phyloP scores from a whole-genome alignment of 1,140 invertebrate species.

The Drosophila bifasciata region DNA sequence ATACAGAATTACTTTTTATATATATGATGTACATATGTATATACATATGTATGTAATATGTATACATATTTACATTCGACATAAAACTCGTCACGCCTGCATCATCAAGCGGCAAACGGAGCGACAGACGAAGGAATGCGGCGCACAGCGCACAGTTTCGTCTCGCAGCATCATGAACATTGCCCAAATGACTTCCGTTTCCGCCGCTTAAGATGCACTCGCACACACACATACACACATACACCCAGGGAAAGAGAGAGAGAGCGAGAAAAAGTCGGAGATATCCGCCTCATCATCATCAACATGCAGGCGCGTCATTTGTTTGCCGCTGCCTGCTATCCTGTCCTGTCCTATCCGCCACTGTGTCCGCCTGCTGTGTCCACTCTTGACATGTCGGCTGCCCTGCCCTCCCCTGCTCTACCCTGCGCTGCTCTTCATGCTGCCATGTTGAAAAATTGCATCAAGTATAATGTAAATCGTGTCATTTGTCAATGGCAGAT shows the following conservation, averaged over 20 bases:
- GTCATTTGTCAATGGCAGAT: conserved; percentile 82
- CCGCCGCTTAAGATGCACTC: conserved; percentile 76
- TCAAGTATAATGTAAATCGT: conserved; percentile 81
- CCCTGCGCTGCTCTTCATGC: conserved; percentile 28
- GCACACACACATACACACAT: conserved; percentile 29
- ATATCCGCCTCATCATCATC: conserved; percentile 61
- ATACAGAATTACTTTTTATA: conserved; percentile 71
- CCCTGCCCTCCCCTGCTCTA: not conserved
- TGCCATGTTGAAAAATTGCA: conserved; percentile 77
- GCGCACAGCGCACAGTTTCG: too few relatives aligned
- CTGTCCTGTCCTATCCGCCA: conserved; percentile 2
- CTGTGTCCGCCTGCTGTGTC: conserved; percentile 50
- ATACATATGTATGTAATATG: conserved; percentile 20
- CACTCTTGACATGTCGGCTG: conserved; percentile 62
- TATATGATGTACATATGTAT: conserved; percentile 38
- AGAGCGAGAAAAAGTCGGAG: conserved; percentile 15
- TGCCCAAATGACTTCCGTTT: conserved; percentile 78
- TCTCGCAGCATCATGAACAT: conserved; percentile 62
- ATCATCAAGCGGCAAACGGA: conserved; percentile 45
- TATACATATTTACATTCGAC: conserved; percentile 65
- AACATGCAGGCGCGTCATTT: conserved; percentile 68
- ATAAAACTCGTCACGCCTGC: conserved; percentile 57
- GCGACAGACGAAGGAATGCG: conserved; percentile 33
- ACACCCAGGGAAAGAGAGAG: conserved; percentile 11
- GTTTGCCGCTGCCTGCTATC: conserved; percentile 48